Conservation (phyloP, 2,113 vertebrate species). For the Terrapene triunguis region DNA sequence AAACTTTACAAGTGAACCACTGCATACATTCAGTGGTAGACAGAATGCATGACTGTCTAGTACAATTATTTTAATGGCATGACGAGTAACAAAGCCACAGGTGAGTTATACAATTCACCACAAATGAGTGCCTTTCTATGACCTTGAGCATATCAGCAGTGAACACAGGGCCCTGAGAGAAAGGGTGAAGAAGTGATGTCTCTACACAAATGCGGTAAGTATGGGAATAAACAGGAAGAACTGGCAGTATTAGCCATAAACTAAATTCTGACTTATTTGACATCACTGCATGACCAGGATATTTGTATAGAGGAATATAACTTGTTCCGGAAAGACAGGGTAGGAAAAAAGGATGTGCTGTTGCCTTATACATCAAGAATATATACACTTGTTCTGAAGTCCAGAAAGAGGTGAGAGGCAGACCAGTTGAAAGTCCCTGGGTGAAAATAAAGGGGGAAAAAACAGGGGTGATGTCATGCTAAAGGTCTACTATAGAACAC, state of each 20-base stretch:
- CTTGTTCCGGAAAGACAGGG: neutral
- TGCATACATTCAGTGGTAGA: neutral
- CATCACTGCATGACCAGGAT: neutral
- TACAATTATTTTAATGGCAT: neutral
- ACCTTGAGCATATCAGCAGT: neutral
- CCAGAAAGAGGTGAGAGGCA: neutral
- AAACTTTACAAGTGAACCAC: rapidly evolving
- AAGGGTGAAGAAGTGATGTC: neutral
- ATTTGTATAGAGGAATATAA: neutral
- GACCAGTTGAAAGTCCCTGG: neutral
- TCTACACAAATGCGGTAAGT: neutral
- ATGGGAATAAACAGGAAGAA: neutral
- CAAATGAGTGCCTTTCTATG: neutral
- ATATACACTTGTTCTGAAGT: neutral
- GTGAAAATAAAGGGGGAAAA: neutral
- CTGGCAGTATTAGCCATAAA: neutral
- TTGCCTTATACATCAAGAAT: neutral
- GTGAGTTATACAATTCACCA: neutral
- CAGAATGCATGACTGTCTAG: neutral
- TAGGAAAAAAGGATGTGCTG: neutral
- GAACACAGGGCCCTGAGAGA: neutral
- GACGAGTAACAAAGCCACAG: slow-evolving; percentile 19
- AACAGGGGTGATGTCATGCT: neutral
- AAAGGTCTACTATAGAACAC: neutral
- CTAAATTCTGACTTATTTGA: neutral